These are phyloP conservation scores for Hydractinia echinata DNA, from an alignment of 30 jellyfish, hydroid and myxozoan genomes.

Conservation along the genomic window DNA sequence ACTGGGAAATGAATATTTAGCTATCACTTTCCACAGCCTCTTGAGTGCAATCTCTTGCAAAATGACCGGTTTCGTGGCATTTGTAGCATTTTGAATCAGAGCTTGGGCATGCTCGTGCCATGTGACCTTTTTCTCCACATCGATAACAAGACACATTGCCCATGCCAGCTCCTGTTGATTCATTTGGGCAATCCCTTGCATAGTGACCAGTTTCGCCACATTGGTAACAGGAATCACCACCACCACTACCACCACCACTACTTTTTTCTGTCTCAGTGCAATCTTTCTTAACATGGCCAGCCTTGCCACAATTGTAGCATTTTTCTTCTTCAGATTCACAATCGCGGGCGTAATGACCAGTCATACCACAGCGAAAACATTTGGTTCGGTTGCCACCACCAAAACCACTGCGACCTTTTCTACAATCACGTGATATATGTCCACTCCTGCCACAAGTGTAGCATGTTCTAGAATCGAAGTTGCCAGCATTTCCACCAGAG, in stretches of 20 bases:
- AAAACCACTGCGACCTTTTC: slow-evolving; percentile 30
- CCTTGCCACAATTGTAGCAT: slow-evolving; percentile 75
- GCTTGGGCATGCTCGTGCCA: slow-evolving; percentile 58
- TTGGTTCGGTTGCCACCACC: slow-evolving; percentile 27
- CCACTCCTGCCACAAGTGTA: slow-evolving; percentile 88
- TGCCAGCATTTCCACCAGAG: slow-evolving; percentile 36
- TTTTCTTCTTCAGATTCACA: slow-evolving; percentile 75
- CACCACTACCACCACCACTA: neutral
- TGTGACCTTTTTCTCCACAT: slow-evolving; percentile 72
- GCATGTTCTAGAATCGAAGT: slow-evolving; percentile 49
- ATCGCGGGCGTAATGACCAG: slow-evolving; percentile 72
- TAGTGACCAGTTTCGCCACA: slow-evolving; percentile 44
- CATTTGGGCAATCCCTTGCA: slow-evolving; percentile 40
- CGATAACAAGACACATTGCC: slow-evolving; percentile 52
- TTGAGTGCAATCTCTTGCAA: slow-evolving; percentile 72
- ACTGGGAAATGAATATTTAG: slow-evolving; percentile 35
- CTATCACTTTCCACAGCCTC: slow-evolving; percentile 30
- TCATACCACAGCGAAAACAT: slow-evolving; percentile 78
- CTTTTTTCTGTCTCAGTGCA: slow-evolving; percentile 50
- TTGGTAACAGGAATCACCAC: slow-evolving; percentile 27
- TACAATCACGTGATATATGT: slow-evolving; percentile 82
- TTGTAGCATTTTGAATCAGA: slow-evolving; percentile 52
- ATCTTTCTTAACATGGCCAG: slow-evolving; percentile 72
- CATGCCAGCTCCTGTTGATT: neutral
- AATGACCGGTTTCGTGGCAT: slow-evolving; percentile 82